Base-by-base conservation (phyloP, 2,888 invertebrate species). In the Rhopalosiphum nymphaeae region DNA sequence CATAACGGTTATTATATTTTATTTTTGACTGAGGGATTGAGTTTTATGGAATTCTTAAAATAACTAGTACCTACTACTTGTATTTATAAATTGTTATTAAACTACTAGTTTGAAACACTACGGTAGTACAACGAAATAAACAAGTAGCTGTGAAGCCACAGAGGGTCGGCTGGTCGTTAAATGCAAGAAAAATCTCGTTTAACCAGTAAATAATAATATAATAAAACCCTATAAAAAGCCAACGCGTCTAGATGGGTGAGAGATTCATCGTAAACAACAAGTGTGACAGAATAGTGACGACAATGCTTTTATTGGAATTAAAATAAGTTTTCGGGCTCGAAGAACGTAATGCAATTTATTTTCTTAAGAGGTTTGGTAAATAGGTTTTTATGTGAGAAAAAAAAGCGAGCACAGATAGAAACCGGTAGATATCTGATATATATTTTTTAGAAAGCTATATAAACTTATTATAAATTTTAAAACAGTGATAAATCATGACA, bases 331-430 rank as follows among this genome's bases (percentile, higher is more conserved):
- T 67, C 2, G 36, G n/a, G 16, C 21, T 16, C 36, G 16, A 36
- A 67, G 7, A 67, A 67, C 36, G 16, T 16, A 5, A 16, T 67
- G 5, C 16, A 67, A 67, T 67, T 16, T 67, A 36, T 67, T 67
- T 67, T 36, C 67, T 67, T 1, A 5, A 16, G 5, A 67, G n/a
- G 16, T n/a, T 67, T n/a, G 16, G 67, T 67, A 67, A n/a, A 36
- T 7, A 16, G n/a, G 4, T 67, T n/a, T 67, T n/a, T 29, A n/a
- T 67, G 29, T 61, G 11, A n/a, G 13, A n/a, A 67, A 16, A 67
- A 13, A 67, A 67, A n/a, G 1, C 13, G 0, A 61, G 3, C n/a
- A 11, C 4, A 13, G n/a, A 13, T 1, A 13, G 0, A n/a, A 16
- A n/a, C 67, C 16, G 13, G 67, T 7, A 7, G 16, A 36, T 67